Conservation (phyloP, 2,888 invertebrate species). For the Dryomyza anilis region DNA sequence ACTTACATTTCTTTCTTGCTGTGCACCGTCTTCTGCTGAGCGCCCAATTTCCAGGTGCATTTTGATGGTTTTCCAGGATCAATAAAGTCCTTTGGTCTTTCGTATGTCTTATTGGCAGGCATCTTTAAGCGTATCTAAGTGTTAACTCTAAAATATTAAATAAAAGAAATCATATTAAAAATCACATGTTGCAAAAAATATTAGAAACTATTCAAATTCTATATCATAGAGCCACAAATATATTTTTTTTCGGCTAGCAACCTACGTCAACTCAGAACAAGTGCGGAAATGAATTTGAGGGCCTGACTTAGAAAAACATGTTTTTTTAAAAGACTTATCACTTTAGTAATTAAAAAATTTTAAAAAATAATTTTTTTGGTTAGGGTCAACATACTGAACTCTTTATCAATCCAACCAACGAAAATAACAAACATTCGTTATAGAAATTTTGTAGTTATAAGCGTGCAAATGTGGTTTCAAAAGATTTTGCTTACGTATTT, state of each 20-base stretch:
- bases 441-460: too few relatives aligned
- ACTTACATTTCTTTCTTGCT: conserved; percentile 47
- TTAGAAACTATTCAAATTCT: neutral
- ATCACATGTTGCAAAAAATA: neutral
- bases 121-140: conserved; percentile 36
- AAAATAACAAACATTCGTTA: too few relatives aligned
- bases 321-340: neutral
- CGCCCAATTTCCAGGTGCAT: conserved; percentile 56
- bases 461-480: too few relatives aligned
- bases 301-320: neutral
- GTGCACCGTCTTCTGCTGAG: conserved; percentile 49
- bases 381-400: neutral
- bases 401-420: neutral
- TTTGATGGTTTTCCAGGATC: conserved; percentile 54
- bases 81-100: conserved; percentile 48
- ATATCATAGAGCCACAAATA: too few relatives aligned
- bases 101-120: conserved; percentile 46
- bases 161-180: neutral
- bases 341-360: neutral
- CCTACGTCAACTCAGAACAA: conserved; percentile 12
- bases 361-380: neutral
- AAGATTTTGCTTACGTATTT: too few relatives aligned
- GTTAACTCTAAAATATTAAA: too few relatives aligned
- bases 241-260: too few relatives aligned
- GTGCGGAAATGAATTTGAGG: neutral